Conservation (phyloP, 23 tunicate species). For the Botrylloides violaceus region DNA sequence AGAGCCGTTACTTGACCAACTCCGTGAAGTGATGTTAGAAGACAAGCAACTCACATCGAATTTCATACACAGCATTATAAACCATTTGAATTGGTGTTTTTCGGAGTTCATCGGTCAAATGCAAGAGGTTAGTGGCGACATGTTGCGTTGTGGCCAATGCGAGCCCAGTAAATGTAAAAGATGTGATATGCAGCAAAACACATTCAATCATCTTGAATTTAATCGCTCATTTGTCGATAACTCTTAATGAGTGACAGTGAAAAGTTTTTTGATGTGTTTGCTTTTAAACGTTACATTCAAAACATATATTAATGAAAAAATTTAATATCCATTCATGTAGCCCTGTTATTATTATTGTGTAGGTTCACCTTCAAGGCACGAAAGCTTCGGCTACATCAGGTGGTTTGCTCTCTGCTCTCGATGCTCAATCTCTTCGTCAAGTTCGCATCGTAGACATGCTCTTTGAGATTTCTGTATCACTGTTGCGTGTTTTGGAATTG, state of each 20-base stretch:
- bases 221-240: too few species aligned
- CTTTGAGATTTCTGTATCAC: conserved; percentile 79
- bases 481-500: conserved; percentile 81
- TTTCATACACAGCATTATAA: conserved; percentile 83
- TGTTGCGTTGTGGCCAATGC: too few species aligned
- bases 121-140: conserved; percentile 52
- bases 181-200: too few species aligned
- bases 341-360: too few species aligned
- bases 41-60: conserved; percentile 51
- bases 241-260: too few species aligned
- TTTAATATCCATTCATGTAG: too few species aligned
- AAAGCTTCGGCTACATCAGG: conserved; percentile 26
- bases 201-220: too few species aligned
- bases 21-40: conserved; percentile 37
- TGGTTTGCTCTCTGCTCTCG: conserved; percentile 79
- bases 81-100: conserved; percentile 94
- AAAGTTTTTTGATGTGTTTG: too few species aligned
- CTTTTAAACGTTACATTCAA: too few species aligned
- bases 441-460: conserved; percentile 94
- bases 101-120: conserved; percentile 89
- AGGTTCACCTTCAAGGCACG: conserved; percentile 79
- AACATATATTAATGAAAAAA: too few species aligned
- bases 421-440: conserved; percentile 84
- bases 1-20: conserved; percentile 29
- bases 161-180: too few species aligned